Conservation (phyloP, 2,888 invertebrate genomes). For the Coelinius sp. region DNA sequence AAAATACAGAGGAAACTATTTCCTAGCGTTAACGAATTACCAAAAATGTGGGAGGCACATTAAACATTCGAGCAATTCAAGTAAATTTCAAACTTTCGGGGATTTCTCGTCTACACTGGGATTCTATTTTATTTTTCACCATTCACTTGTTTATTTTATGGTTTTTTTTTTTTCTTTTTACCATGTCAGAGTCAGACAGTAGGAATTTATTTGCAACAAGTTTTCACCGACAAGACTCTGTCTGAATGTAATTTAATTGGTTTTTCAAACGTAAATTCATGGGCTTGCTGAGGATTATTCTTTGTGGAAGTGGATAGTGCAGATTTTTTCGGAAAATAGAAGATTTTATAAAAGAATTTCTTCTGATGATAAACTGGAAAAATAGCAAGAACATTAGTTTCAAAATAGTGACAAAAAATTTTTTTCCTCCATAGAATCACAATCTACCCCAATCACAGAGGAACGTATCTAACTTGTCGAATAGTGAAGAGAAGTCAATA, state of each 20-base stretch:
- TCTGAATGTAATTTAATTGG: constrained; percentile 19
- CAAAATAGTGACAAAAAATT: too few species aligned
- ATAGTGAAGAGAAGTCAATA: constrained; percentile 56
- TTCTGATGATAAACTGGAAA: not conserved
- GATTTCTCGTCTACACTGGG: constrained; percentile 37
- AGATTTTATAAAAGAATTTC: not conserved
- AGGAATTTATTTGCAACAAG: constrained; percentile 61
- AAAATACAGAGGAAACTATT: constrained; percentile 61
- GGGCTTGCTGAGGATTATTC: not conserved
- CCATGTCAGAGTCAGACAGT: constrained; percentile 50
- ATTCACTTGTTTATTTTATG: constrained; percentile 43
- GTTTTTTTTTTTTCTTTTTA: not conserved
- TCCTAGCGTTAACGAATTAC: constrained; percentile 61
- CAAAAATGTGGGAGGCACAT: constrained; percentile 59
- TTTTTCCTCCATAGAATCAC: not conserved
- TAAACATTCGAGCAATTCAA: constrained; percentile 68
- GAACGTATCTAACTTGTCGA: not conserved
- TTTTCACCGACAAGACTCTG: constrained; percentile 51
- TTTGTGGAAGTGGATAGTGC: not conserved
- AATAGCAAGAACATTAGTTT: too few species aligned
- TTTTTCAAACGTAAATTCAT: constrained; percentile 9
- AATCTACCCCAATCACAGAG: not conserved
- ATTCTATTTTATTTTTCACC: constrained; percentile 41
- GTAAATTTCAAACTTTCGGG: constrained; percentile 53
- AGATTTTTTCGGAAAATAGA: not conserved